phyloP scores from a whole-genome alignment of 2,797 vertebrate genomes.

The Odontamblyopus lacepedii region DNA sequence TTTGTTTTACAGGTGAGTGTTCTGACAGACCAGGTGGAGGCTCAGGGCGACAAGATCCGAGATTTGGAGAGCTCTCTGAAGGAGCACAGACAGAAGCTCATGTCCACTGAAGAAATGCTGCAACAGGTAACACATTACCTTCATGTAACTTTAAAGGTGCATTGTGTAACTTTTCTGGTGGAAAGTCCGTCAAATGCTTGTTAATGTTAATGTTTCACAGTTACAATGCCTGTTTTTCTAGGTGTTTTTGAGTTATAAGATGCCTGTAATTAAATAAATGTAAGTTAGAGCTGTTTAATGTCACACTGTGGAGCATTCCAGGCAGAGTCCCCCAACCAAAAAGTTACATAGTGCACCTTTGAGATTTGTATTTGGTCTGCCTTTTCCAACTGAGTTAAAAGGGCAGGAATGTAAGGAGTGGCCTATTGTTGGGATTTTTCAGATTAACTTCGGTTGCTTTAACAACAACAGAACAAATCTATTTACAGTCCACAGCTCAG shows the following conservation, averaged over 20 bases:
- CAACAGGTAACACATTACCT: conserved; percentile 83
- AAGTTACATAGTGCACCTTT: too few relatives aligned
- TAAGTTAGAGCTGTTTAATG: too few relatives aligned
- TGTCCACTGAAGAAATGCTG: conserved; percentile 96
- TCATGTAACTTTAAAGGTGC: neutral
- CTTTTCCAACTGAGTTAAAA: too few relatives aligned
- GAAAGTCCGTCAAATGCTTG: too few relatives aligned
- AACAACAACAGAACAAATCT: conserved; percentile 3
- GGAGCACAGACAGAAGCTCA: conserved; percentile 90
- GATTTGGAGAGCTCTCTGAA: conserved; percentile 93
- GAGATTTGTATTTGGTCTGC: too few relatives aligned
- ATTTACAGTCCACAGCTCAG: conserved; percentile 12
- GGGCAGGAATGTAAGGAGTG: conserved; percentile 42
- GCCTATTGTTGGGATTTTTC: conserved; percentile 10
- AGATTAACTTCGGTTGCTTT: neutral
- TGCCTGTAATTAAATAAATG: too few relatives aligned
- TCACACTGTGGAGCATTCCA: too few relatives aligned
- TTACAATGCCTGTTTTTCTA: too few relatives aligned
- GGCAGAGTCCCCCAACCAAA: too few relatives aligned
- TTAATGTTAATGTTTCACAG: too few relatives aligned
- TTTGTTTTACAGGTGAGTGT: conserved; percentile 87
- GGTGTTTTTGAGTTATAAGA: too few relatives aligned
- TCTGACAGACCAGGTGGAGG: conserved; percentile 97
- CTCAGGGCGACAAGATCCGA: conserved; percentile 97
- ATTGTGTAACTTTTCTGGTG: too few relatives aligned